Evolutionary conservation across 2,888 invertebrate species (phyloP).

Genomic region (Cantharis rufa): DNA sequence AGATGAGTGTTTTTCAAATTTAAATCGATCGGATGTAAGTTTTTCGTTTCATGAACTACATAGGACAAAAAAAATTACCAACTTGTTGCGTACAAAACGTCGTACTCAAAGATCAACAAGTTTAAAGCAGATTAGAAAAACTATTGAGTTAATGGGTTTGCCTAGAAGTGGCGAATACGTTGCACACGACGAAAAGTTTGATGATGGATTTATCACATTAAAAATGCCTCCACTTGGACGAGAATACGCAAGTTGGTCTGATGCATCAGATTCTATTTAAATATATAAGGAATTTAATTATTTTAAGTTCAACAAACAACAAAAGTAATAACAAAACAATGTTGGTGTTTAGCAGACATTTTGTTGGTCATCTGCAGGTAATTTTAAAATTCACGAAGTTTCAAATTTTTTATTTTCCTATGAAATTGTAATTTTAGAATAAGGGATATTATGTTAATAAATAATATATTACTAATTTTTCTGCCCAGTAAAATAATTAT

Average conservation of each 20-base stretch:
- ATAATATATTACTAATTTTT: too few species aligned
- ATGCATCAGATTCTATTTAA: background rate
- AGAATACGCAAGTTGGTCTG: background rate
- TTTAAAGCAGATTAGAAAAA: background rate
- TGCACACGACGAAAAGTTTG: constrained; percentile 13
- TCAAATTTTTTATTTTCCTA: too few species aligned
- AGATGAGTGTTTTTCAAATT: background rate
- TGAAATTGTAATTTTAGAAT: too few species aligned
- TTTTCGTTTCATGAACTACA: constrained; percentile 6
- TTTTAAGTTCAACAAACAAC: background rate
- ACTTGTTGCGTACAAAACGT: constrained; percentile 13
- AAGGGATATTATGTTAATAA: too few species aligned
- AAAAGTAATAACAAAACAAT: background rate
- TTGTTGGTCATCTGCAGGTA: too few species aligned
- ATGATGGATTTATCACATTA: constrained; percentile 25
- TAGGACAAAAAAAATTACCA: constrained; percentile 21
- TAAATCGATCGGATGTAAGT: background rate
- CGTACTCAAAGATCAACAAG: background rate
- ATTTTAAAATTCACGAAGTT: too few species aligned
- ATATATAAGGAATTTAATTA: background rate
- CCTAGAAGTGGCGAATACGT: constrained; percentile 11
- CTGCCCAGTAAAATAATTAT: too few species aligned
- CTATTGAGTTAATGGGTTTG: background rate
- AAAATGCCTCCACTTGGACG: constrained; percentile 13
- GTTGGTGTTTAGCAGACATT: background rate